Evolutionary conservation across 1,140 invertebrate genomes (phyloP).

Genomic region (Rhizoglyphus robini): DNA sequence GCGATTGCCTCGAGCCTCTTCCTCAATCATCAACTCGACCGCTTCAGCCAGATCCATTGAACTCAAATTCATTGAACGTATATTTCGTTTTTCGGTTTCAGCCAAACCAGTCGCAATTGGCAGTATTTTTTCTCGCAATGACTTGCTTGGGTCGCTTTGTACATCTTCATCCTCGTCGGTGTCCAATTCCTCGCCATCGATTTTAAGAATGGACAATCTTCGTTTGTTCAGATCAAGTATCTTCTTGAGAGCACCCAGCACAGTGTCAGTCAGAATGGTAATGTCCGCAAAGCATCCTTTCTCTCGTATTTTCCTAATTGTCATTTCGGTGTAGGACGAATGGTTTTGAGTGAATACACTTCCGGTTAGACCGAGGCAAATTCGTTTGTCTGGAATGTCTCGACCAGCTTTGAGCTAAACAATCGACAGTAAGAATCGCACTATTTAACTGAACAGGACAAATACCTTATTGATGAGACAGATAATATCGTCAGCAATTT

Average conservation of each 20-base stretch:
- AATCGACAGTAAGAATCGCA: background rate
- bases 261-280: background rate
- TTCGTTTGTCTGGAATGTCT: background rate
- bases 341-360: background rate
- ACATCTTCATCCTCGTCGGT: background rate
- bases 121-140: background rate
- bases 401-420: background rate
- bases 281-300: background rate
- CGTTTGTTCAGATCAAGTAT: background rate
- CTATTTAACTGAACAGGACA: no score
- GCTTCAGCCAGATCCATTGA: constrained; percentile 1
- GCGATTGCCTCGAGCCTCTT: background rate
- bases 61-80: background rate
- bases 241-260: constrained; percentile 11
- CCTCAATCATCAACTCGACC: constrained; percentile 12
- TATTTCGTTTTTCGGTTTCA: constrained; percentile 1
- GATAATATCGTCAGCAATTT: constrained; percentile 5
- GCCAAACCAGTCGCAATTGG: background rate
- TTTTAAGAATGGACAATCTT: background rate
- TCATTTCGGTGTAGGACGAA: background rate
- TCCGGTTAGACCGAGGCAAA: constrained; percentile 9
- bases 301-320: background rate
- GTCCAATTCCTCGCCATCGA: background rate
- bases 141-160: background rate
- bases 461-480: constrained; percentile 8